phyloP scores from a whole-genome alignment of 2,113 vertebrate species.

The Limnothrissa miodon region DNA sequence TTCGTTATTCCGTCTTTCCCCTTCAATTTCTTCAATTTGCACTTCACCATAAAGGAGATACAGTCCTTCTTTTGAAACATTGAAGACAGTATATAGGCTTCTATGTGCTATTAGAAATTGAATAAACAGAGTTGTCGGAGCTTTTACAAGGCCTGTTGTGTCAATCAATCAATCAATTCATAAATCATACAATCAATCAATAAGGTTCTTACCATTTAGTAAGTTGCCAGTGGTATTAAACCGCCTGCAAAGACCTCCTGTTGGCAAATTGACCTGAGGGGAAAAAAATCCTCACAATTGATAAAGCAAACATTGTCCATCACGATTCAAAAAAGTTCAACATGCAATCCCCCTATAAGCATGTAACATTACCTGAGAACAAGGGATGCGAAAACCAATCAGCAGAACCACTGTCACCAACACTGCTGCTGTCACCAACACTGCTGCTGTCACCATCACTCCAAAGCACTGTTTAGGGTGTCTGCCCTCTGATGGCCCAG shows the following conservation, averaged over 20 bases:
- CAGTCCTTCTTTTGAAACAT: neutral
- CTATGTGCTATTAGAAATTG: neutral
- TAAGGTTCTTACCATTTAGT: no score
- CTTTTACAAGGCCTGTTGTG: neutral
- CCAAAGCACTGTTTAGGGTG: neutral
- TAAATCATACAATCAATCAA: no score
- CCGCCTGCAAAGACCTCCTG: neutral
- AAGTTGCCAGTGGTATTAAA: neutral
- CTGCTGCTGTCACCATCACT: neutral
- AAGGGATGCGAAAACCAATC: neutral
- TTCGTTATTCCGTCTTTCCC: neutral
- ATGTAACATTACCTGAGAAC: neutral
- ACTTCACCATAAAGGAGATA: conserved; percentile 39
- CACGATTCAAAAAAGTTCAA: neutral
- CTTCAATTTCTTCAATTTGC: neutral
- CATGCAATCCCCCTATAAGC: neutral
- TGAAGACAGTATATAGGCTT: neutral
- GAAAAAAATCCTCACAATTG: neutral
- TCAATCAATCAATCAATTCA: no score
- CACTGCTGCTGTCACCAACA: neutral
- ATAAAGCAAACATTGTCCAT: neutral
- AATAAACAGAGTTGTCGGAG: neutral
- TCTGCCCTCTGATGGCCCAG: neutral
- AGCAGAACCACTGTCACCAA: neutral
- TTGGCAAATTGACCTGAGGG: neutral